These are phyloP conservation scores for Microchirus variegatus DNA, from an alignment of 2,797 vertebrate species.

Conservation along the genomic window DNA sequence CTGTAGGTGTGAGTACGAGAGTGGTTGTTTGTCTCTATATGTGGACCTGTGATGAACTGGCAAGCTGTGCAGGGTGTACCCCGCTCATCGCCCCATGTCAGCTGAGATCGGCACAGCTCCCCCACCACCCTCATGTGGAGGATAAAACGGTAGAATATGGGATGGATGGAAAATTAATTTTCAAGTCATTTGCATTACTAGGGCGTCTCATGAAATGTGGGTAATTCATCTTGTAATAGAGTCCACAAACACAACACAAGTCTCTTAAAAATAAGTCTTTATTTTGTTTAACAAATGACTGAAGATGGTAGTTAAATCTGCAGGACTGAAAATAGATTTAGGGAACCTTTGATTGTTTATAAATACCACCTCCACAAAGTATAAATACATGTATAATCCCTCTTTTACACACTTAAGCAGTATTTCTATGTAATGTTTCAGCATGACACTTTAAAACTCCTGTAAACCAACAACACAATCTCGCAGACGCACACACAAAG, in stretches of 20 bases:
- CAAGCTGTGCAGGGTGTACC: too few species aligned
- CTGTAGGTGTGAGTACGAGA: too few species aligned
- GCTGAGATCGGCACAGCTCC: too few species aligned
- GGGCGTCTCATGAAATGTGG: not conserved
- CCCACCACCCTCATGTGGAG: too few species aligned
- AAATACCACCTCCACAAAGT: conserved; percentile 79
- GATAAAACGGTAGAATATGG: too few species aligned
- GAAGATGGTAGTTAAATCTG: conserved; percentile 71
- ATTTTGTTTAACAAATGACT: conserved; percentile 82
- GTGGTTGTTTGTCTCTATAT: too few species aligned
- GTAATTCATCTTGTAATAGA: not conserved
- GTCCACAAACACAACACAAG: not conserved
- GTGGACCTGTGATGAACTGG: too few species aligned
- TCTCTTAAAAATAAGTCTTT: conserved; percentile 84
- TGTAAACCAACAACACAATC: conserved; percentile 70
- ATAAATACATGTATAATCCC: conserved; percentile 84
- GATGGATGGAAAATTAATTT: too few species aligned
- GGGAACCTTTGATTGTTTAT: conserved; percentile 68
- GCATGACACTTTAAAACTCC: conserved; percentile 69
- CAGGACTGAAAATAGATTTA: conserved; percentile 68
- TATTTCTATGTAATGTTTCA: conserved; percentile 65
- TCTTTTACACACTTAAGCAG: conserved; percentile 71
- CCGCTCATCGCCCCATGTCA: too few species aligned
- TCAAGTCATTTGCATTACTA: not conserved
- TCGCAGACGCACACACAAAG: conserved; percentile 50